Evolutionary conservation across 2,797 vertebrate species (phyloP).

Genomic region (Selene dorsalis): DNA sequence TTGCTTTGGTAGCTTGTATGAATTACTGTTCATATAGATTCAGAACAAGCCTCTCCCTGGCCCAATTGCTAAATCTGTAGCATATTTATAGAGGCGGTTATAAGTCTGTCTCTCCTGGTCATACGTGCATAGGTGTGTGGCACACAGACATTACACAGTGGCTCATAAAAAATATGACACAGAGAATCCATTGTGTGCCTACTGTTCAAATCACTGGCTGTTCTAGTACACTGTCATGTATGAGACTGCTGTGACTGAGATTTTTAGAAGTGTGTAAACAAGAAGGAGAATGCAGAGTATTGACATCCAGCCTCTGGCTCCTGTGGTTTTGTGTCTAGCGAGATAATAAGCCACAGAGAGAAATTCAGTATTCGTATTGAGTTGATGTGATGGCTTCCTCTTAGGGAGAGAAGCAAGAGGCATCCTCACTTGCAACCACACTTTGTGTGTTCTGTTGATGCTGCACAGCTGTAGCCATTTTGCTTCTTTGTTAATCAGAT

Average conservation of each 20-base stretch:
- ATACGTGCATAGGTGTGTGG: not conserved
- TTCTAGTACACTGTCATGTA: conserved; percentile 19
- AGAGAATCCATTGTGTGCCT: not conserved
- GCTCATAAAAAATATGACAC: not conserved
- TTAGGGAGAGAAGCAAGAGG: conserved; percentile 30
- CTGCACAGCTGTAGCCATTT: conserved; percentile 55
- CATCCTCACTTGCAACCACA: conserved; percentile 36
- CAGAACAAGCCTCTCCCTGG: not conserved
- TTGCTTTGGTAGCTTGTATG: not conserved
- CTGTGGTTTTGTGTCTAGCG: conserved; percentile 70
- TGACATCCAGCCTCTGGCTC: conserved; percentile 69
- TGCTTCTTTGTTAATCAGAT: conserved; percentile 43
- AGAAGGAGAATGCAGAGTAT: conserved; percentile 53
- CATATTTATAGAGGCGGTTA: not conserved
- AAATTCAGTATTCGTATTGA: conserved; percentile 65
- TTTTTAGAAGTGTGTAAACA: conserved; percentile 59
- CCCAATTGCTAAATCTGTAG: not conserved
- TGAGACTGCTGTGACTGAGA: conserved; percentile 15
- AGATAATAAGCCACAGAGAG: conserved; percentile 76
- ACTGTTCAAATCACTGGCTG: conserved; percentile 31
- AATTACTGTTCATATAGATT: conserved; percentile 11
- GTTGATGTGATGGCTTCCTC: conserved; percentile 65
- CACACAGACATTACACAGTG: not conserved
- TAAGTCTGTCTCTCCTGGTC: not conserved
- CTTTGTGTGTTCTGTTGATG: conserved; percentile 51